Evolutionary conservation across 2,113 vertebrate species (phyloP), one percentile per base, ranked within the genome.

Genomic region (Galemys pyrenaicus): DNA sequence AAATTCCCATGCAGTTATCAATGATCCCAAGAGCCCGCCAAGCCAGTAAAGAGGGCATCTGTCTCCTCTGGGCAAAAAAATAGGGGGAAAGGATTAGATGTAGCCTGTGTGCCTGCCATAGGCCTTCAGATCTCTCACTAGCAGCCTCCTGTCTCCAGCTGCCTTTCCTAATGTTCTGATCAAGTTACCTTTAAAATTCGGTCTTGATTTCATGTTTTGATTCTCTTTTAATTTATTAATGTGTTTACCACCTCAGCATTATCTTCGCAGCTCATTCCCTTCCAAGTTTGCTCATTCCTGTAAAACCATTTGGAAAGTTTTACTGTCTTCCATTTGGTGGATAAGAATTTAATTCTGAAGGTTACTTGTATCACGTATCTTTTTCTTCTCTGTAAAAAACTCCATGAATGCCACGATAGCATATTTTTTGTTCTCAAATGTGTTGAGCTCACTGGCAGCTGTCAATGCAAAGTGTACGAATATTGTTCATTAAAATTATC

Each of bases 211-310:
- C 94, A 8, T 87, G 95, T 95, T 98, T 97, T 96, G 77, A 84
- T 96, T 95, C 44, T 90, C 75, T 94, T 77, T 77, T 98, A 90
- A 98, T 98, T 98, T 98, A 98, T 98, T 98, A 97, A 97, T 98
- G 97, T 24, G 3, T 85, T 97, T 62, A 60, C 92, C 83, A 95
- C 91, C 87, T 96, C 96, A 97, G 91, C 96, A 94, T 97, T 97
- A 94, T 82, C 95, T 94, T 97, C 92, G 83, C 22, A 91, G 94
- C 77, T 82, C 20, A n/a, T 96, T 89, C 58, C 65, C 30, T 97
- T 94, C 84, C 75, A 17, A 88, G 35, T 5, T 89, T 94, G 2
- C 70, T 87, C 39, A n/a, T 60, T 80, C 16, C 28, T 77, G 46
- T 91, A 73, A 94, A 94, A 80, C 65, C 89, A 54, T 44, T 82